Evolutionary conservation across 2,113 vertebrate genomes (phyloP).

Genomic region (Cynoglossus semilaevis): DNA sequence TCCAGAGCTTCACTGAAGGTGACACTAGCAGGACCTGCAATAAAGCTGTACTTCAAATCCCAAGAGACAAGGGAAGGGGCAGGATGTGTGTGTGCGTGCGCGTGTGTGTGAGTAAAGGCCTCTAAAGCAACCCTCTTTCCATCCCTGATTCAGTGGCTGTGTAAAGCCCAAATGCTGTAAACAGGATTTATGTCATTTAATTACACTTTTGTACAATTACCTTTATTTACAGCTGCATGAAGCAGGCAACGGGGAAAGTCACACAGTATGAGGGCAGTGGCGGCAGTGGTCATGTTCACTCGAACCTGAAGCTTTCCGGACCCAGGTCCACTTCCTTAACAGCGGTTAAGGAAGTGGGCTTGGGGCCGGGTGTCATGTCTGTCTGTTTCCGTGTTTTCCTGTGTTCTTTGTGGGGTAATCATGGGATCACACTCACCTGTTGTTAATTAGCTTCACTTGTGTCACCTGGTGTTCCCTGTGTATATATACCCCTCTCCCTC

Average conservation of each 20-base stretch:
- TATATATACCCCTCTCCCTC: too few relatives aligned
- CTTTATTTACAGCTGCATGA: slow-evolving; percentile 73
- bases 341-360: too few relatives aligned
- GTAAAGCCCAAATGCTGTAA: slow-evolving; percentile 62
- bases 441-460: too few relatives aligned
- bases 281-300: too few relatives aligned
- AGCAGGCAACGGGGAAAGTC: slow-evolving; percentile 50
- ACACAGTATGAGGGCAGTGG: too few relatives aligned
- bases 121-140: slow-evolving; percentile 9
- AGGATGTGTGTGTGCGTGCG: slow-evolving; percentile 14
- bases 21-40: slow-evolving; percentile 29
- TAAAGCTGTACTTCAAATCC: slow-evolving; percentile 26
- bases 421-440: too few relatives aligned
- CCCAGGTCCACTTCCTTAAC: too few relatives aligned
- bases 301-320: too few relatives aligned
- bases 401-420: too few relatives aligned
- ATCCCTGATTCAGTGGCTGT: slow-evolving; percentile 49
- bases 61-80: not conserved
- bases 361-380: too few relatives aligned
- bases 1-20: slow-evolving; percentile 38
- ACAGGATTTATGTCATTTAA: slow-evolving; percentile 79
- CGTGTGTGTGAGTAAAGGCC: slow-evolving; percentile 9
- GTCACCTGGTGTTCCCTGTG: too few relatives aligned
- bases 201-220: slow-evolving; percentile 76
- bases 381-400: too few relatives aligned